Evolutionary conservation across 2,888 invertebrate genomes (phyloP).

Genomic region (Tricholauxania praeusta): DNA sequence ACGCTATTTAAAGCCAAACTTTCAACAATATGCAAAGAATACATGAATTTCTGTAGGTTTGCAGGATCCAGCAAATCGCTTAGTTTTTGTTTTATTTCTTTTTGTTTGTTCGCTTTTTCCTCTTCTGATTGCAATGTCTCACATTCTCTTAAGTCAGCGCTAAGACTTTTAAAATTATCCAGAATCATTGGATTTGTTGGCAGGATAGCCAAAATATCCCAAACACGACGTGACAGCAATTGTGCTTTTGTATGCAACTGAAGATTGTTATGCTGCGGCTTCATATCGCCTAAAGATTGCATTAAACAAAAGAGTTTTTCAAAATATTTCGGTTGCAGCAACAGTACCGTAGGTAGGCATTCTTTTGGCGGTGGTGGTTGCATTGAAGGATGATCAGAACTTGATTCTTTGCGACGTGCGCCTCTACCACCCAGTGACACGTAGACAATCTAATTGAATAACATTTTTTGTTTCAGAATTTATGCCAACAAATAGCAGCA

Average conservation of each 20-base stretch:
- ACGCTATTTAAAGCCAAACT: slow-evolving; percentile 70
- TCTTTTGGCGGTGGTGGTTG: slow-evolving; percentile 89
- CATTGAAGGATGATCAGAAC: slow-evolving; percentile 83
- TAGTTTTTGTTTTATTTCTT: slow-evolving; percentile 68
- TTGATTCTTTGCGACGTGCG: slow-evolving; percentile 69
- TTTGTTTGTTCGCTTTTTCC: slow-evolving; percentile 60
- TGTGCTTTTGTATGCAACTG: slow-evolving; percentile 90
- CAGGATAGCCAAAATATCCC: slow-evolving; percentile 93
- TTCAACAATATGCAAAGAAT: slow-evolving; percentile 92
- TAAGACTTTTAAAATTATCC: slow-evolving; percentile 81
- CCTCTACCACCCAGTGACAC: slow-evolving; percentile 85
- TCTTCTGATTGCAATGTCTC: slow-evolving; percentile 55
- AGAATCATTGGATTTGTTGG: slow-evolving; percentile 90
- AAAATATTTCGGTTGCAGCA: slow-evolving; percentile 89
- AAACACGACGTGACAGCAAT: slow-evolving; percentile 89
- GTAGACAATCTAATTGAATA: slow-evolving; percentile 78
- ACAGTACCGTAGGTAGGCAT: slow-evolving; percentile 84
- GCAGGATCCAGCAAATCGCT: slow-evolving; percentile 86
- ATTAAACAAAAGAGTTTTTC: slow-evolving; percentile 91
- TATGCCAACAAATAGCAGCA: not conserved
- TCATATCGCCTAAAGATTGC: slow-evolving; percentile 90
- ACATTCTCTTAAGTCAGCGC: slow-evolving; percentile 58
- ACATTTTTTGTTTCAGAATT: too few relatives aligned
- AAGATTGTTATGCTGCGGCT: slow-evolving; percentile 75
- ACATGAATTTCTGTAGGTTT: slow-evolving; percentile 95